Percentiles rank a stretch among this genome's conserved stretches.
These are phyloP conservation scores for Melitaea athalia DNA, from an alignment of 2,888 invertebrate genomes.

Conservation along the genomic window DNA sequence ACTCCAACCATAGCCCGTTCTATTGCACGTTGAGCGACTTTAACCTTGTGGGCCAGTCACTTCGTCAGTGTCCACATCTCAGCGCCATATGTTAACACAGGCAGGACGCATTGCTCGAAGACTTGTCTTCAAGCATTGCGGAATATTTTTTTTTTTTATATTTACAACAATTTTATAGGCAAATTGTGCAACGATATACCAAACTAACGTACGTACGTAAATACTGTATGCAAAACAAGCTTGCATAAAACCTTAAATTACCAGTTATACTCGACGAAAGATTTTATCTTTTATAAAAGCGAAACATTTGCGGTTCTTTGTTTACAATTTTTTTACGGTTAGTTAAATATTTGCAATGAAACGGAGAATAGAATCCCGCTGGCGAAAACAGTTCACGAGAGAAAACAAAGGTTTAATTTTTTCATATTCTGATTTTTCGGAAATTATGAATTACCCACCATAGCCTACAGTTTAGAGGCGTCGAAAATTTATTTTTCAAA, in stretches of 20 bases:
- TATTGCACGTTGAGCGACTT: too few relatives aligned
- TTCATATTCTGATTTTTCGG: slow-evolving; percentile 9
- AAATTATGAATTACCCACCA: slow-evolving; percentile 9
- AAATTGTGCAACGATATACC: too few relatives aligned
- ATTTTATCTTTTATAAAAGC: slow-evolving; percentile 17
- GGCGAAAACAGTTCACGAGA: slow-evolving; percentile 17
- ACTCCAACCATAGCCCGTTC: too few relatives aligned
- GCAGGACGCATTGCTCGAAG: too few relatives aligned
- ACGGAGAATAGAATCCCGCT: slow-evolving; percentile 20
- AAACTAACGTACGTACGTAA: background rate
- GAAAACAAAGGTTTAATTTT: slow-evolving; percentile 8
- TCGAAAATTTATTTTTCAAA: background rate
- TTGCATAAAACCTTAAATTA: background rate
- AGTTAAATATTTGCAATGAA: slow-evolving; percentile 23
- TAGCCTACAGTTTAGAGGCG: background rate
- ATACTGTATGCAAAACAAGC: background rate
- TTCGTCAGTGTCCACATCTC: too few relatives aligned
- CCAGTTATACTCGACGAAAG: background rate
- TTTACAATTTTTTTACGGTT: slow-evolving; percentile 14
- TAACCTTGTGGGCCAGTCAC: too few relatives aligned
- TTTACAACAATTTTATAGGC: background rate
- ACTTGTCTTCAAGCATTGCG: too few relatives aligned
- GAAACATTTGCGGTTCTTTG: slow-evolving; percentile 21
- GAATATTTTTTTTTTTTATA: too few relatives aligned
- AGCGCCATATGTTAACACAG: too few relatives aligned